Evolutionary conservation across 2,797 vertebrate genomes (phyloP).

Genomic region (Xenops minutus): DNA sequence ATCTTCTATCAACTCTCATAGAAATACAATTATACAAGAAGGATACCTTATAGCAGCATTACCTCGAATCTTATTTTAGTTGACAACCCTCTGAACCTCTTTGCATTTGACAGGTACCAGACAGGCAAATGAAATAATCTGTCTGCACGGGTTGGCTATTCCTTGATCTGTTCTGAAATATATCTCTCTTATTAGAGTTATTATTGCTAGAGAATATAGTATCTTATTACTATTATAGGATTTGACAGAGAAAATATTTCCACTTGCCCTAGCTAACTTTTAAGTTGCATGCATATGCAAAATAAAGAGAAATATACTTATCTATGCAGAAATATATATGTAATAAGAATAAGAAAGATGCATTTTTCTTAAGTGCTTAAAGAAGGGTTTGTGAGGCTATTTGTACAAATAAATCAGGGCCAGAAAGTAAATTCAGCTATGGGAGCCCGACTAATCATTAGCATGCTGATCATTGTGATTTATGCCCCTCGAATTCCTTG

Average conservation of each 20-base stretch:
- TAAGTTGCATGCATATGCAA: background rate
- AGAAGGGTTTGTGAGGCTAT: background rate
- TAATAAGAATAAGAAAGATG: background rate
- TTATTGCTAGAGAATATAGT: background rate
- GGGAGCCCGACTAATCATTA: background rate
- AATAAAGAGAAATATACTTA: background rate
- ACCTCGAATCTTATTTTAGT: background rate
- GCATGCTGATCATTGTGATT: background rate
- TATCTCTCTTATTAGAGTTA: background rate
- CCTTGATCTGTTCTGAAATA: background rate
- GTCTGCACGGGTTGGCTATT: background rate
- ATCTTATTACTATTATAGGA: background rate
- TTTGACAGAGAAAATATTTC: constrained; percentile 1
- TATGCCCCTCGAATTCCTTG: background rate
- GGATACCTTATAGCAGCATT: background rate
- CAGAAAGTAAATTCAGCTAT: background rate
- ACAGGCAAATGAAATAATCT: background rate
- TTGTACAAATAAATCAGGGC: background rate
- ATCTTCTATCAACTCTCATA: background rate
- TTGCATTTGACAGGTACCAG: background rate
- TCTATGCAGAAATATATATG: background rate
- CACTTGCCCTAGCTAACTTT: background rate
- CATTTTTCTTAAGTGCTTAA: background rate
- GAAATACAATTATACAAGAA: background rate
- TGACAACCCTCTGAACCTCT: background rate